Evolutionary conservation across 2,113 vertebrate species (phyloP), one percentile per base, ranked within the genome.

Genomic region (Chaenocephalus aceratus): DNA sequence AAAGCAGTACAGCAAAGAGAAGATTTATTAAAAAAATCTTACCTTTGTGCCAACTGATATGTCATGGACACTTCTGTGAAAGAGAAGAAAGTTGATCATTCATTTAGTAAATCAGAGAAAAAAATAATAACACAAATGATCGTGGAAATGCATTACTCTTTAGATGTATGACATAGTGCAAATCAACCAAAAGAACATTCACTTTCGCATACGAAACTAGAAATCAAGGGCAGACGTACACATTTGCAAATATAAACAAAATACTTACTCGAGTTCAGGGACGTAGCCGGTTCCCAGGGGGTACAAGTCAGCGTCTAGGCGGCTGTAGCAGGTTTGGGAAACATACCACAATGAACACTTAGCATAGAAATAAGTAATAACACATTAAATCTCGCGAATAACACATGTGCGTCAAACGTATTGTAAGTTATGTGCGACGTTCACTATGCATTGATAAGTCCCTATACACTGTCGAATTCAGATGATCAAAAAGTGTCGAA

Each of bases 11-110:
- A n/a, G 30, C 10, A 62, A 71, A 63, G 13, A 57, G 5, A 72
- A 58, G 3, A 45, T 15, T 30, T 30, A 3, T 30, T 5, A 45
- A 69, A 72, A 89, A 41, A 89, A 61, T 79, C 96, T 75, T 98
- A 99, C 98, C 97, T 99, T 99, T 92, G 98, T 99, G 95, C 98
- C 98, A 96, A 98, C 98, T 95, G 97, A 96, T 97, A 98, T 97
- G 94, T 99, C 98, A 97, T 98, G 97, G 96, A 99, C 97, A 95
- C 98, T 96, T 92, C 97, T 98, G 95, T 77, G 77, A 92, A 94
- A 77, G 44, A 59, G 6, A 80, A 71, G 3, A 9, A 59, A n/a
- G 6, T 5, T 13, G 1, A 72, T 16, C 12, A 58, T 41, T 74
- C 16, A 65, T 79, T 82, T 87, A 86, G 5, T 18, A 77, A 75